phyloP scores from a whole-genome alignment of 2,888 invertebrate species.

The Aelia acuminata region DNA sequence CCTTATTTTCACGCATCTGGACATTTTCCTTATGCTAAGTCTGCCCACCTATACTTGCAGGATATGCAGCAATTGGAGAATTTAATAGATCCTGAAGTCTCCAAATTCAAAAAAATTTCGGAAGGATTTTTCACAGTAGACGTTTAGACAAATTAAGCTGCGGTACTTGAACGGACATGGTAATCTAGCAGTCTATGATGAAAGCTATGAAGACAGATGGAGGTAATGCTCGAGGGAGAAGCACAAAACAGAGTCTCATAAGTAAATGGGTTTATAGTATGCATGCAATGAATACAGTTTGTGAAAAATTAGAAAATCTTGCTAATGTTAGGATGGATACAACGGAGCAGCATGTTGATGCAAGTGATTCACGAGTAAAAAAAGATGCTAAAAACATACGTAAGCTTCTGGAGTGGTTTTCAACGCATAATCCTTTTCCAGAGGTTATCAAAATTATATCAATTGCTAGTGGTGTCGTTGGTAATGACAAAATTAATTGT shows the following conservation, averaged over 20 bases:
- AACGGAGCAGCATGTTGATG: background rate
- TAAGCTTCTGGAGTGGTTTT: too few species aligned
- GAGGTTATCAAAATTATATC: background rate
- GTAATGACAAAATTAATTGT: background rate
- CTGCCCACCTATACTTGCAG: slow-evolving; percentile 66
- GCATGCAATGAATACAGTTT: background rate
- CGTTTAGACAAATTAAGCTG: background rate
- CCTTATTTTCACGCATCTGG: slow-evolving; percentile 61
- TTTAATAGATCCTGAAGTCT: slow-evolving; percentile 64
- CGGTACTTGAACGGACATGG: background rate
- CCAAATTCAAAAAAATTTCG: slow-evolving; percentile 4
- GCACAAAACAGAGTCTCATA: background rate
- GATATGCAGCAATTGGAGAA: slow-evolving; percentile 67
- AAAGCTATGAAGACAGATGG: background rate
- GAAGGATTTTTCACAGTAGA: slow-evolving; percentile 65
- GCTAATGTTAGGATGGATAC: background rate
- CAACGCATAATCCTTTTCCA: slow-evolving; percentile 13
- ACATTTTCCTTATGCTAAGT: too few species aligned
- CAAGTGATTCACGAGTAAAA: background rate
- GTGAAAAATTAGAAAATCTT: too few species aligned
- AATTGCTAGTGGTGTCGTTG: background rate
- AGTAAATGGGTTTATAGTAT: background rate
- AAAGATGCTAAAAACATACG: too few species aligned
- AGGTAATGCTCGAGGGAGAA: background rate
- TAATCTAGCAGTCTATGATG: background rate